Conservation (phyloP, 2,797 vertebrate genomes). For the Potorous gilbertii region DNA sequence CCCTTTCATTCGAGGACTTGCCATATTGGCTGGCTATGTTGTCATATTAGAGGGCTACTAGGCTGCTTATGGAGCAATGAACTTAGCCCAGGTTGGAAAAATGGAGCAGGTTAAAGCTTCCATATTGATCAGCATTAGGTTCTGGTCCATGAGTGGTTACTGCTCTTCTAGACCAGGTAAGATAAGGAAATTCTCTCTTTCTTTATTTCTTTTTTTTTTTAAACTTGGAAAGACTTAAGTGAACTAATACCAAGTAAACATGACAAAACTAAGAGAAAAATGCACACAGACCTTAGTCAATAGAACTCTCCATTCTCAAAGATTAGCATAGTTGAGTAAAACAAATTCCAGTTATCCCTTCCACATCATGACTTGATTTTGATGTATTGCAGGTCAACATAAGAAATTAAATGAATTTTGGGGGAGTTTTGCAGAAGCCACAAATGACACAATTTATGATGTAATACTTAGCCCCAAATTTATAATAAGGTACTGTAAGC, state of each 20-base stretch:
- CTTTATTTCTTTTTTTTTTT: too few species aligned
- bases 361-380: too few species aligned
- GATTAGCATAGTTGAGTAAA: neutral
- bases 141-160: neutral
- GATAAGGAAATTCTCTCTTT: neutral
- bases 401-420: too few species aligned
- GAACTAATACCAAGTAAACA: neutral
- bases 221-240: neutral
- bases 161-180: neutral
- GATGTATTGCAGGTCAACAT: too few species aligned
- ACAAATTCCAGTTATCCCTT: neutral
- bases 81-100: neutral
- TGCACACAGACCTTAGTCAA: neutral
- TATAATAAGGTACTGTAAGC: too few species aligned
- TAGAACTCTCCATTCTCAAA: neutral
- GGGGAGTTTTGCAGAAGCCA: too few species aligned
- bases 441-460: too few species aligned
- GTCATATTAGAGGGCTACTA: neutral
- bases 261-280: neutral
- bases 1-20: neutral
- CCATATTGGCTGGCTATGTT: neutral
- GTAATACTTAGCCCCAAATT: too few species aligned
- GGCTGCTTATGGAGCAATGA: neutral
- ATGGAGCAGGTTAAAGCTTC: neutral
- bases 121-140: neutral